Percentiles rank a stretch among this genome's conserved stretches.
phyloP scores from a whole-genome alignment of 2,113 vertebrate species.

The Alaudala cheleensis region DNA sequence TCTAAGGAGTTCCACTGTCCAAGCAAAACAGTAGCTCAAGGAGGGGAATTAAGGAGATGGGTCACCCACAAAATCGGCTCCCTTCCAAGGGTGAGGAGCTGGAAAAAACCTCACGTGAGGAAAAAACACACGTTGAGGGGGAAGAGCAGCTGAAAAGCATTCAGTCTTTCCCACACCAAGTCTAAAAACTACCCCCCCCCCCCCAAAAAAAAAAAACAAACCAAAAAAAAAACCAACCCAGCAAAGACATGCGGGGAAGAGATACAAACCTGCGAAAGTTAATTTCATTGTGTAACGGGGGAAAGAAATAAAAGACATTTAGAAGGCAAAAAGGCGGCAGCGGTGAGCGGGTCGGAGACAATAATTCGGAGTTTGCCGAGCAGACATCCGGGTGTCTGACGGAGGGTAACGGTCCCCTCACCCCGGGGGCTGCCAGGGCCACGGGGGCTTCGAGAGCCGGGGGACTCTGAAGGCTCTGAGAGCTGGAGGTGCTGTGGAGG shows the following conservation, averaged over 20 bases:
- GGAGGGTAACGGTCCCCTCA: background rate
- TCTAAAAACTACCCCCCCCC: background rate
- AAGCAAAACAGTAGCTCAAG: background rate
- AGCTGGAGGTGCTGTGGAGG: too few relatives aligned
- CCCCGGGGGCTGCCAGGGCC: background rate
- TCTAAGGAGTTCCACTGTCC: background rate
- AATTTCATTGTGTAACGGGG: background rate
- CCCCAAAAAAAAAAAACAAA: background rate
- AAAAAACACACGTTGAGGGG: background rate
- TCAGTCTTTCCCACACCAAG: background rate
- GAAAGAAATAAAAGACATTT: background rate
- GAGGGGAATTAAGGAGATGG: background rate
- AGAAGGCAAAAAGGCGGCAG: background rate
- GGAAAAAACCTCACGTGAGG: background rate
- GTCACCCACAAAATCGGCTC: background rate
- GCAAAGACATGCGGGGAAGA: accelerated
- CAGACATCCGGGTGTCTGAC: constrained; percentile 11
- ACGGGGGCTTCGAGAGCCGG: accelerated
- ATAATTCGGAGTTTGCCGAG: background rate
- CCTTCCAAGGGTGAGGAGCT: background rate
- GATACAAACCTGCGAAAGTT: background rate
- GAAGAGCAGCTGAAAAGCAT: background rate
- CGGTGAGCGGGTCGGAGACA: background rate
- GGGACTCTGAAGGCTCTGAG: too few relatives aligned
- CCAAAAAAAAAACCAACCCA: background rate